These are phyloP conservation scores for Sphecodes monilicornis DNA, from an alignment of 2,888 invertebrate genomes.

Conservation along the genomic window DNA sequence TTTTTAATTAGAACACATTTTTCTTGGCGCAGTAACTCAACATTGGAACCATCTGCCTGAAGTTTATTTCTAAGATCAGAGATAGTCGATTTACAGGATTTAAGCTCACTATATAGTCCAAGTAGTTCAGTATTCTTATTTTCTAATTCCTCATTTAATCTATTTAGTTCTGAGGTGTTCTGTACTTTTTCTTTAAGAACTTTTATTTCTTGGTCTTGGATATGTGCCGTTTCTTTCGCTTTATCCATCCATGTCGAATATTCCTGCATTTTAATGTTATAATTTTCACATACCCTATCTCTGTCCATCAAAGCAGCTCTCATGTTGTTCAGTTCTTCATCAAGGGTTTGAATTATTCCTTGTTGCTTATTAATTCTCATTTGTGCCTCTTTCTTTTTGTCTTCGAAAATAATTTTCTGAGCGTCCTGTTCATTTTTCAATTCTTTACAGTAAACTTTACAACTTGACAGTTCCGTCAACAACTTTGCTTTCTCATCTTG, in stretches of 20 bases:
- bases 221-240: slow-evolving; percentile 65
- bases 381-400: slow-evolving; percentile 58
- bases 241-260: slow-evolving; percentile 68
- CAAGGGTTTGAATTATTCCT: slow-evolving; percentile 63
- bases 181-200: slow-evolving; percentile 63
- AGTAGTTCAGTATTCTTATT: slow-evolving; percentile 71
- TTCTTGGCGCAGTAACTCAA: slow-evolving; percentile 67
- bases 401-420: slow-evolving; percentile 55
- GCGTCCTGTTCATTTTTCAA: slow-evolving; percentile 59
- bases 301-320: slow-evolving; percentile 68
- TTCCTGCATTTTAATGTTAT: slow-evolving; percentile 70
- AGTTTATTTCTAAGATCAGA: slow-evolving; percentile 67
- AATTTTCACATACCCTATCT: slow-evolving; percentile 68
- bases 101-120: slow-evolving; percentile 70
- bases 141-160: slow-evolving; percentile 69
- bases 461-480: slow-evolving; percentile 54
- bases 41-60: slow-evolving; percentile 55
- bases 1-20: slow-evolving; percentile 70
- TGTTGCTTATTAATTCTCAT: slow-evolving; percentile 64
- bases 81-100: slow-evolving; percentile 68
- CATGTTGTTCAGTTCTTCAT: slow-evolving; percentile 71
- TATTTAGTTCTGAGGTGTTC: slow-evolving; percentile 55
- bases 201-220: slow-evolving; percentile 71
- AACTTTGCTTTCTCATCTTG: slow-evolving; percentile 54
- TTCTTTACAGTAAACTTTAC: slow-evolving; percentile 54